Percentiles rank a stretch among this genome's conserved stretches.
These are phyloP conservation scores for Esox lucius DNA, from an alignment of 2,797 vertebrate genomes.

Conservation along the genomic window DNA sequence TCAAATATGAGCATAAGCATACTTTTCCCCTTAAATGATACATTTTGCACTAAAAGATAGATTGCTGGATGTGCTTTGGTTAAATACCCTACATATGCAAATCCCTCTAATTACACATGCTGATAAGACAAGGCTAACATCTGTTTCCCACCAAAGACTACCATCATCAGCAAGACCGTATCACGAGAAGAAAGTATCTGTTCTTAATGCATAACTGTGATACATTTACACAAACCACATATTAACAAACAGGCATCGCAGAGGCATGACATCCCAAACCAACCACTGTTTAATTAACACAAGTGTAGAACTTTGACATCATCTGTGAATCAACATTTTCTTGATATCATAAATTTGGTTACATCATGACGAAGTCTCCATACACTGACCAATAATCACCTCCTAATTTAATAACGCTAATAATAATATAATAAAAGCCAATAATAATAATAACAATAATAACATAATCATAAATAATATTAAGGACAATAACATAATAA, in stretches of 20 bases:
- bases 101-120: conserved; percentile 79
- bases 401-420: too few species aligned
- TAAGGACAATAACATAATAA: too few species aligned
- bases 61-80: conserved; percentile 54
- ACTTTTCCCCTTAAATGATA: conserved; percentile 48
- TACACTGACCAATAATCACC: neutral
- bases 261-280: conserved; percentile 57
- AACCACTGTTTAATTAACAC: conserved; percentile 64
- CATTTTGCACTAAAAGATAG: conserved; percentile 58
- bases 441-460: too few species aligned
- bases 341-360: neutral
- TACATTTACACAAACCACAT: conserved; percentile 60
- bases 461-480: too few species aligned
- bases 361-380: neutral
- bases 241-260: conserved; percentile 66
- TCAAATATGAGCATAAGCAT: neutral
- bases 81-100: conserved; percentile 75
- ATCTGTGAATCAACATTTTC: neutral
- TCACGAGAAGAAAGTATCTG: conserved; percentile 41
- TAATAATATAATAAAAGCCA: too few species aligned
- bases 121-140: conserved; percentile 79
- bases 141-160: conserved; percentile 69
- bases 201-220: conserved; percentile 65
- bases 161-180: conserved; percentile 64
- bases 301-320: conserved; percentile 55